Conservation (phyloP, 2,888 invertebrate species). For the Hylaea fasciaria region DNA sequence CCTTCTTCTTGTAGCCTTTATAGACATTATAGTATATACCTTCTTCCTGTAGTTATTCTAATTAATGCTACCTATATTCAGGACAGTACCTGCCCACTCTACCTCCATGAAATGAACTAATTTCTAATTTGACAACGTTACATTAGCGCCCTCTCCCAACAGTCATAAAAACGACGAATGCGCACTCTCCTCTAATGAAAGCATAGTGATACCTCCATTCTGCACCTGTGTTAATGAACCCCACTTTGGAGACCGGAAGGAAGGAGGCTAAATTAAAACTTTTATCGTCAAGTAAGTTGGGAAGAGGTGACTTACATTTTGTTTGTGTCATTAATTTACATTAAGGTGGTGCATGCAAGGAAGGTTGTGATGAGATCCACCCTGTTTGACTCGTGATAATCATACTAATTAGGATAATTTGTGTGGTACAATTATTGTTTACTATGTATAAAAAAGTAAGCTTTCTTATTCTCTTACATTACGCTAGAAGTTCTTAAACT, state of each 20-base stretch:
- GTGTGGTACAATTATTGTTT: no score
- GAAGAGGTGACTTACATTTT: conserved; percentile 6
- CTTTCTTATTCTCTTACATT: no score
- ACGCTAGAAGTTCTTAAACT: no score
- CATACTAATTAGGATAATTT: no score
- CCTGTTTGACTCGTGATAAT: no score
- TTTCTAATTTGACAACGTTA: conserved; percentile 8
- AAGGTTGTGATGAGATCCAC: no score
- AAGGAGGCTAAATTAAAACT: conserved; percentile 25
- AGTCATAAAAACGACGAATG: conserved; percentile 20
- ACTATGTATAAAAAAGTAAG: no score
- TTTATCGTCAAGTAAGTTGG: conserved; percentile 5
- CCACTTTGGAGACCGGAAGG: conserved; percentile 11
- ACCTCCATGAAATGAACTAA: background rate
- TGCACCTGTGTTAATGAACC: conserved; percentile 29
- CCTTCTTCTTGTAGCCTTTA: no score
- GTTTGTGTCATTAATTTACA: conserved; percentile 4
- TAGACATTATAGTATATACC: no score
- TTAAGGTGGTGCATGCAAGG: background rate
- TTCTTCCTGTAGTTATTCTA: no score
- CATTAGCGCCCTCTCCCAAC: conserved; percentile 15
- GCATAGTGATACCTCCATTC: conserved; percentile 25
- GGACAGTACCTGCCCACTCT: no score
- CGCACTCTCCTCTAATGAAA: conserved; percentile 22
- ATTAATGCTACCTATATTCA: no score